Percentiles rank a stretch among this genome's conserved stretches.
phyloP scores from a whole-genome alignment of 2,113 vertebrate genomes.

The Equus przewalskii region DNA sequence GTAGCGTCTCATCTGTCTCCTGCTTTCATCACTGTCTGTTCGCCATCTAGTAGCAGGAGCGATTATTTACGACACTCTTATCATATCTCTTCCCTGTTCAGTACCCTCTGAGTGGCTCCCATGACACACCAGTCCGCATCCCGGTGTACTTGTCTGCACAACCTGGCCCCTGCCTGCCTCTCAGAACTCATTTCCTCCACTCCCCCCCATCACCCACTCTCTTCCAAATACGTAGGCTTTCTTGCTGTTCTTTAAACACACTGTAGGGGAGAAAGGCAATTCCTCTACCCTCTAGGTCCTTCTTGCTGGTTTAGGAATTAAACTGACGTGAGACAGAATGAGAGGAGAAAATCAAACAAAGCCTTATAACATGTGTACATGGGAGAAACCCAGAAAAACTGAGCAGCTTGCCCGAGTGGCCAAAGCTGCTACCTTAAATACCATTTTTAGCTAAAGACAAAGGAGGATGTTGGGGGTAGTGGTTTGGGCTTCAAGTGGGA shows the following conservation, averaged over 20 bases:
- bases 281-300: too few species aligned
- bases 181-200: not conserved
- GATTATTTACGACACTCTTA: not conserved
- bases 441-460: too few species aligned
- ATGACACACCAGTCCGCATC: not conserved
- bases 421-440: too few species aligned
- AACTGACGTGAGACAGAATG: too few species aligned
- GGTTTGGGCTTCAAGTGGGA: too few species aligned
- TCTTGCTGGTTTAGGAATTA: too few species aligned
- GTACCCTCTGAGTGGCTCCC: not conserved
- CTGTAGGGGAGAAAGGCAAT: too few species aligned
- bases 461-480: too few species aligned
- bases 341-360: too few species aligned
- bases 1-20: not conserved
- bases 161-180: not conserved
- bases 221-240: not conserved
- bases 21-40: not conserved
- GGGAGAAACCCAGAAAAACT: too few species aligned
- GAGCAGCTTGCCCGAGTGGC: too few species aligned
- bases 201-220: not conserved
- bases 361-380: too few species aligned
- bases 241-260: not conserved
- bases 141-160: not conserved
- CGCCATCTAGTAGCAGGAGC: not conserved
- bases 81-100: not conserved